A percentile compares a stretch with the other conserved stretches of the same genome.
phyloP scores from a whole-genome alignment of 2,113 vertebrate species.

The Propithecus coquereli region DNA sequence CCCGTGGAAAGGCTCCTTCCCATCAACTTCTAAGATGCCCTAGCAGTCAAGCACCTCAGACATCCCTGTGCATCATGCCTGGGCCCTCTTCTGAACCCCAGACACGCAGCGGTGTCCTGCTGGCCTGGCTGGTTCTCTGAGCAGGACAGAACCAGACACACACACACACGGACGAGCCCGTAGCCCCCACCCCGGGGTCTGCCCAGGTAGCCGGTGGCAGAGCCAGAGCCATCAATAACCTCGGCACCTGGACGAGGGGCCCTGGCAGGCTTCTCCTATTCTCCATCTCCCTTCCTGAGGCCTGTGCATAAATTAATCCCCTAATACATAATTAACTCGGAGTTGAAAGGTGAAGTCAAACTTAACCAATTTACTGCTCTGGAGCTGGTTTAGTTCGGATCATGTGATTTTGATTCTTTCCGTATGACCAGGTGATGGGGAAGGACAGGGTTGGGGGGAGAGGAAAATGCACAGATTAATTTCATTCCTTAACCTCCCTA shows the following conservation, averaged over 20 bases:
- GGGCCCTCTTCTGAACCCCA: not conserved
- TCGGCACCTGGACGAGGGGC: constrained; percentile 69
- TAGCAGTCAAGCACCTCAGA: too few species aligned
- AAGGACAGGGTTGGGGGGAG: constrained; percentile 55
- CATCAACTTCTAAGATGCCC: not conserved
- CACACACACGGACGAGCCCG: not conserved
- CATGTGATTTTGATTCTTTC: constrained; percentile 86
- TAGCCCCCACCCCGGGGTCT: constrained; percentile 57
- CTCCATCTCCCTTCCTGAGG: constrained; percentile 75
- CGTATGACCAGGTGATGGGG: constrained; percentile 85
- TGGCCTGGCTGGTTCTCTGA: not conserved
- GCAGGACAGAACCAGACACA: not conserved
- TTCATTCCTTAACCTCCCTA: constrained; percentile 93
- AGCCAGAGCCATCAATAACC: constrained; percentile 80
- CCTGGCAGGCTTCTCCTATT: constrained; percentile 73
- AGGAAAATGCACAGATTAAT: constrained; percentile 89
- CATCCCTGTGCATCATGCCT: not conserved
- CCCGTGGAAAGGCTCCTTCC: not conserved
- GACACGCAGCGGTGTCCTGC: fast-evolving
- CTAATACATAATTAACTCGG: constrained; percentile 87
- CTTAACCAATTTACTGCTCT: constrained; percentile 84
- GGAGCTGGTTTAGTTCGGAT: constrained; percentile 79
- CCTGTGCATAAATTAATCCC: constrained; percentile 85
- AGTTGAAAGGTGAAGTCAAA: constrained; percentile 84
- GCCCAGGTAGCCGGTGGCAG: constrained; percentile 63